A percentile compares a stretch with the other conserved stretches of the same genome.
These are phyloP conservation scores for Clupea harengus DNA, from an alignment of 2,113 vertebrate genomes.

Conservation along the genomic window DNA sequence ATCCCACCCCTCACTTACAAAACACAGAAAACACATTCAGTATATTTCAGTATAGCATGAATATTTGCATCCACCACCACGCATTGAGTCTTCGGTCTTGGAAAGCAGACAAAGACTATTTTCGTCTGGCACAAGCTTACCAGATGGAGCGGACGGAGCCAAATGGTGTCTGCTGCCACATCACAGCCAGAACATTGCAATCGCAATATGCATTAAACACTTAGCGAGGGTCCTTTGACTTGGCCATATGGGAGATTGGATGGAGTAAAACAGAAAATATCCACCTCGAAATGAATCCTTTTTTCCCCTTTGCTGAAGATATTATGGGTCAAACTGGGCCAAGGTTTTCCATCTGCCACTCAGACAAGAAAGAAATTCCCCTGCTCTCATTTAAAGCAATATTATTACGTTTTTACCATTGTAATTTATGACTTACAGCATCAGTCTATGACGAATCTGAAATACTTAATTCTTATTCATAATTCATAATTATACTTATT, in stretches of 20 bases:
- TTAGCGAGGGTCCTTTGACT: background rate
- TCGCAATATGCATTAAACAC: background rate
- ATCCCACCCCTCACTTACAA: background rate
- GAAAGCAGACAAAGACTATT: background rate
- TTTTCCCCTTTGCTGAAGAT: background rate
- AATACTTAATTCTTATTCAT: background rate
- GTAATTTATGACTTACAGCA: too few species aligned
- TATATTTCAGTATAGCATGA: background rate
- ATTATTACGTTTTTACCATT: too few species aligned
- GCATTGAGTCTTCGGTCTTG: background rate
- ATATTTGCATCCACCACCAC: background rate
- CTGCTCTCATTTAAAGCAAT: too few species aligned
- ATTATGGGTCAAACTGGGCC: too few species aligned
- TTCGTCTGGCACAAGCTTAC: background rate
- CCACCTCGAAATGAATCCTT: background rate
- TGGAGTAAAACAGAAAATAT: background rate
- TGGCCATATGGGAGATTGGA: background rate
- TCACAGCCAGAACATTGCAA: background rate
- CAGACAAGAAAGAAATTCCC: too few species aligned
- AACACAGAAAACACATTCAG: background rate
- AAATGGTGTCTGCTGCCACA: background rate
- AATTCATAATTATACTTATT: background rate
- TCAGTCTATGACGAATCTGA: too few species aligned
- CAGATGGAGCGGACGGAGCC: background rate
- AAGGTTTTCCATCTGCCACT: too few species aligned